Evolutionary conservation across 2,888 invertebrate genomes (phyloP), one percentile per base, ranked within the genome.

Genomic region (Melitaea athalia): DNA sequence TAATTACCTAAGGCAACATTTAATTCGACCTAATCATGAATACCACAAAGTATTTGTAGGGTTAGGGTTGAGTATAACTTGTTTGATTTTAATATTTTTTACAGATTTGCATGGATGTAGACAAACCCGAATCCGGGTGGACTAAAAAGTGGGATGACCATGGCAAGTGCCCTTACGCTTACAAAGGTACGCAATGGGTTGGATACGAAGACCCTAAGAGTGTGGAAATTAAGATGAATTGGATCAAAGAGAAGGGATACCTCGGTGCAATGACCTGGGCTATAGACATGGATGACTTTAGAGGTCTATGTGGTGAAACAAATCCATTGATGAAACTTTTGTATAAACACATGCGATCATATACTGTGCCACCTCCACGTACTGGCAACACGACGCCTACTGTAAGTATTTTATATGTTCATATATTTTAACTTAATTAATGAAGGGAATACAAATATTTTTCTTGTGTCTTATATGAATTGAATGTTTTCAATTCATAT

Each of bases 181-280:
- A 96, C 88, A 96, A 96, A 85, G 97, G 96, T 60, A 97, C 95
- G 0, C 97, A 97, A 81, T 98, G 98, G 98, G 96, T 98, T 15
- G 98, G 98, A 5, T 98, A 97, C 81, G 98, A 97, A 83, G 95
- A 97, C 81, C 94, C 95, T 0, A 93, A 94, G 78, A 97, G 97
- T 76, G 94, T 98, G 0, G 95, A 96, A 84, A 96, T 97, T 76
- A 98, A 98, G 92, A 97, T 98, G 97, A 95, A 98, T 82, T 98
- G 95, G 93, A 96, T 98, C 75, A 97, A 96, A 81, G 80, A 94
- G 67, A 96, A 96, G 83, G 97, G 97, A 0, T 91, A 91, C 75
- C 95, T 95, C 0, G 98, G 98, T 0, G 97, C 97, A 0, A 98
- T 98, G 98, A 96, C 95, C 17, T 98, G 98, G 98, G 98, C 98